phyloP scores from a whole-genome alignment of 2,113 vertebrate genomes.

The Platysteira castanea region DNA sequence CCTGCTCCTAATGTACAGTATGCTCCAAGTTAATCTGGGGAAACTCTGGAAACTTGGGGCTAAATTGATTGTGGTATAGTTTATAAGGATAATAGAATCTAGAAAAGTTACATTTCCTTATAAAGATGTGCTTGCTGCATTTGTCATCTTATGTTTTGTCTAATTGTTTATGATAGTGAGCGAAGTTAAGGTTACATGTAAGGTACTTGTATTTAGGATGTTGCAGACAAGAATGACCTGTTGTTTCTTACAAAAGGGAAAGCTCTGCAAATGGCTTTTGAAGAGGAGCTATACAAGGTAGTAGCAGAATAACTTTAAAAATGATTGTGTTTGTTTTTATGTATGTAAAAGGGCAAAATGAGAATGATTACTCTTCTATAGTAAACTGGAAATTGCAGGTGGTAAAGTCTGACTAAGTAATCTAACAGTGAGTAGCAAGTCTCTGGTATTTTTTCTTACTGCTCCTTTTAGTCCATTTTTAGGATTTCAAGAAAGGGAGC shows the following conservation, averaged over 20 bases:
- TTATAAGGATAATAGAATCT: conserved; percentile 43
- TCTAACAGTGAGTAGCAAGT: neutral
- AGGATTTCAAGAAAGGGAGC: neutral
- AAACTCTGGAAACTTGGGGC: conserved; percentile 30
- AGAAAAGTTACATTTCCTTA: conserved; percentile 5
- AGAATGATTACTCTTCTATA: neutral
- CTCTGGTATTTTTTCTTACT: neutral
- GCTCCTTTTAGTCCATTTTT: neutral
- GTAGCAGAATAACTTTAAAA: neutral
- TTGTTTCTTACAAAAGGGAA: neutral
- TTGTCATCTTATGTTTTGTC: neutral
- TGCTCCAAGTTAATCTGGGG: conserved; percentile 46
- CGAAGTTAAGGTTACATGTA: neutral
- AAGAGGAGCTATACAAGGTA: neutral
- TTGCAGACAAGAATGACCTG: neutral
- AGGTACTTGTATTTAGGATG: neutral
- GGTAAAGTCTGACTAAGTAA: neutral
- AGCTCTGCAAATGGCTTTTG: neutral
- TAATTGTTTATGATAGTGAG: neutral
- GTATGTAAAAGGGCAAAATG: neutral
- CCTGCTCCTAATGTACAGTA: conserved; percentile 12
- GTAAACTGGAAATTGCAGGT: neutral
- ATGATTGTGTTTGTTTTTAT: neutral
- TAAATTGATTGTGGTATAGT: conserved; percentile 46
- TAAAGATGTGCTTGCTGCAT: neutral